These are phyloP conservation scores for Macrophya annulata DNA, from an alignment of 2,888 invertebrate genomes.

Conservation along the genomic window DNA sequence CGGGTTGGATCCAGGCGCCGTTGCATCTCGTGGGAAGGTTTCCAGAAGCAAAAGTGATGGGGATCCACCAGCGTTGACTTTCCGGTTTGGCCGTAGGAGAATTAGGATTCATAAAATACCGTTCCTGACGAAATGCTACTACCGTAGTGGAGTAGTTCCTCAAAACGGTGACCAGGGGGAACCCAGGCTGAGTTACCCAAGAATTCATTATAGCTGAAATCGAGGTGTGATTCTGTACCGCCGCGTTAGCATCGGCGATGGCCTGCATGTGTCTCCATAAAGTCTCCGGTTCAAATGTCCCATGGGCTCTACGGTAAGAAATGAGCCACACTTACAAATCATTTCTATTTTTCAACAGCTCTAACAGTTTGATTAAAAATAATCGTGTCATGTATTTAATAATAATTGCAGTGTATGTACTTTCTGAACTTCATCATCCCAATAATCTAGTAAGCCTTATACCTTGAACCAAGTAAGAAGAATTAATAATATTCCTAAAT, in stretches of 20 bases:
- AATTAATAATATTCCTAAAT: not conserved
- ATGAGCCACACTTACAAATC: not conserved
- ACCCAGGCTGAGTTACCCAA: slow-evolving; percentile 88
- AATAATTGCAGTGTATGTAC: not conserved
- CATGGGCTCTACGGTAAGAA: slow-evolving; percentile 59
- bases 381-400: not conserved
- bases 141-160: slow-evolving; percentile 79
- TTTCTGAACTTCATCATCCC: too few relatives aligned
- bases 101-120: slow-evolving; percentile 82
- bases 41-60: slow-evolving; percentile 86
- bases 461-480: not conserved
- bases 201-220: slow-evolving; percentile 85
- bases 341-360: not conserved
- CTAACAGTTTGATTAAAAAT: not conserved
- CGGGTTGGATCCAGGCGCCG: slow-evolving; percentile 81
- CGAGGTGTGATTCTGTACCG: slow-evolving; percentile 79
- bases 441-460: too few relatives aligned
- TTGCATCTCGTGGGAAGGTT: slow-evolving; percentile 82
- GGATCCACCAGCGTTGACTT: slow-evolving; percentile 88
- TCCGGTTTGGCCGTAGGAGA: slow-evolving; percentile 26
- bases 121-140: slow-evolving; percentile 76
- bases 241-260: slow-evolving; percentile 71
- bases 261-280: slow-evolving; percentile 84
- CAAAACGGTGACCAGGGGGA: slow-evolving; percentile 84
- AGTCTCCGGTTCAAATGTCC: slow-evolving; percentile 78